A percentile compares a stretch with the other conserved stretches of the same genome.
phyloP scores from a whole-genome alignment of 2,888 invertebrate species.

The Sinelater perroti region DNA sequence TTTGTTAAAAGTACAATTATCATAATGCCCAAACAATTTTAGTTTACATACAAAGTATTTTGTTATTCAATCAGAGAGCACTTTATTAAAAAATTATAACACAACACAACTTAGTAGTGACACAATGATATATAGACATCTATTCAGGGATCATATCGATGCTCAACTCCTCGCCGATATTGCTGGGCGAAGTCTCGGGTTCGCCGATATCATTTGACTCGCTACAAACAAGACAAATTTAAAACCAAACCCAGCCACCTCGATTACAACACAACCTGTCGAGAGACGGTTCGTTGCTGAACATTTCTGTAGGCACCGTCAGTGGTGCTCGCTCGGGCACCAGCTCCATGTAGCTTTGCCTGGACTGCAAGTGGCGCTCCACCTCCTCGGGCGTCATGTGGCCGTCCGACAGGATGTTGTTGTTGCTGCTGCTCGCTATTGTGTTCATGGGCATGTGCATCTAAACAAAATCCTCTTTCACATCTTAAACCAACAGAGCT shows the following conservation, averaged over 20 bases:
- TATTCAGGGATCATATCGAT: conserved; percentile 70
- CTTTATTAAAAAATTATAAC: too few relatives aligned
- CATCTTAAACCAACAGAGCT: neutral
- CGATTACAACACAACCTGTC: conserved; percentile 70
- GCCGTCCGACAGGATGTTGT: conserved; percentile 71
- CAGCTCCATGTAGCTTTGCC: conserved; percentile 81
- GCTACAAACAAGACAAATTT: conserved; percentile 62
- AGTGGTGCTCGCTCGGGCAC: conserved; percentile 87
- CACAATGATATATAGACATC: too few relatives aligned
- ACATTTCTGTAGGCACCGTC: conserved; percentile 92
- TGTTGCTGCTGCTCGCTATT: conserved; percentile 59
- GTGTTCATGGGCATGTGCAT: conserved; percentile 10
- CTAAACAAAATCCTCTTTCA: neutral
- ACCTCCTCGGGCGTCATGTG: conserved; percentile 93
- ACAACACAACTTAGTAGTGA: too few relatives aligned
- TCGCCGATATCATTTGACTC: conserved; percentile 82
- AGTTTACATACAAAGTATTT: too few relatives aligned
- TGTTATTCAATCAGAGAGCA: too few relatives aligned
- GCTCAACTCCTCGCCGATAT: conserved; percentile 80
- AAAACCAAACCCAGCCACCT: neutral
- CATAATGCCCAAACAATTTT: too few relatives aligned
- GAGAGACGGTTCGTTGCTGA: conserved; percentile 90
- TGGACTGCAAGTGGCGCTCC: conserved; percentile 86
- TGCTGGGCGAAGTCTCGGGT: conserved; percentile 84
- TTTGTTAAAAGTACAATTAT: too few relatives aligned